Base-by-base conservation (phyloP, 2,888 invertebrate genomes). In the Drosophila pegasa region DNA sequence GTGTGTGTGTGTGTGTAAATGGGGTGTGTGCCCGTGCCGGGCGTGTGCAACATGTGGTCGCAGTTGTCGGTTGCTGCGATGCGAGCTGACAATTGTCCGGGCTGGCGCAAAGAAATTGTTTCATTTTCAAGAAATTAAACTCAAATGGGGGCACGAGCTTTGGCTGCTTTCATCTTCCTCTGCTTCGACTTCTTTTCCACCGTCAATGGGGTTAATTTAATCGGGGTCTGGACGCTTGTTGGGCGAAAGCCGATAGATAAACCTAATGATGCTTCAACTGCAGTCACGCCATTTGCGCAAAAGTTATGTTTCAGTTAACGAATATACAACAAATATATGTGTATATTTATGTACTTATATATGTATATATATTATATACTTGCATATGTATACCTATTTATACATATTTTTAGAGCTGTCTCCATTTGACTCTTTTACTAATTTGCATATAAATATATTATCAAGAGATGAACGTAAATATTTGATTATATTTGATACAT, bases 11-110 rank as follows among this genome's bases (percentile, higher is more conserved):
- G 38, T 40, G 50, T 52, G 45, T 37, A 27, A 54, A 63, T 55
- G 48, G 63, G 73, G 57, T 57, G 75, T 65, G 59, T 69, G 65
- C 51, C 48, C 61, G 67, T 69, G 62, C 51, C 71, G 52, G 31
- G 65, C 65, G 78, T 78, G 78, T 71, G 75, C 71, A 81, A 78
- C 76, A 76, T 76, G 80, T 76, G 76, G 76, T 79, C 71, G 70
- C 61, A 55, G 62, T 78, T 61, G 74, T 40, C 16, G 54, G 51
- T 54, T 40, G n/a, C n/a, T n/a, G n/a, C 40, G 31, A 38, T 60
- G 56, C 3, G 31, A 54, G 25, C 60, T 57, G 50, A 76, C 59
- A 73, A 64, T 25, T 59, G 64, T 63, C 61, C 37, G 48, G 48
- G 59, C 45, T 71, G 64, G 61, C 62, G 68, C 56, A 48, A 68